A percentile compares a stretch with the other conserved stretches of the same genome.
Evolutionary conservation across 2,113 vertebrate genomes (phyloP).

Genomic region (Athene noctua): DNA sequence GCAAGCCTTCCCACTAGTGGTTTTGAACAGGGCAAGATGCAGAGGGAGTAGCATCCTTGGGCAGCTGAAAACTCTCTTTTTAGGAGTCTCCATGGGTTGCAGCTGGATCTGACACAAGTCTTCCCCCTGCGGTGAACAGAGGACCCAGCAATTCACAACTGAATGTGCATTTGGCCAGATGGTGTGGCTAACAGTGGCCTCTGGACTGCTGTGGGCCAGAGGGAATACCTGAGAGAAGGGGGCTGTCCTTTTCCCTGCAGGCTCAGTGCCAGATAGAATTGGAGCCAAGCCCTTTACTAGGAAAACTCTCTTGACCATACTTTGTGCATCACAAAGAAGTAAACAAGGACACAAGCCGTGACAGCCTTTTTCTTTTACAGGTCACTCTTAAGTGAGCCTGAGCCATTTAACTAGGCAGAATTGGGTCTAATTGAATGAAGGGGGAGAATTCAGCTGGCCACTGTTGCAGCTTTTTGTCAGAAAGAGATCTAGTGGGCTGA

Average conservation of each 20-base stretch:
- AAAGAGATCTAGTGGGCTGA: not conserved
- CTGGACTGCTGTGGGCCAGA: not conserved
- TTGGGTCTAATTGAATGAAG: not conserved
- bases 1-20: not conserved
- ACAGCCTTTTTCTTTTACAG: not conserved
- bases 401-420: not conserved
- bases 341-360: not conserved
- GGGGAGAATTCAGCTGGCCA: not conserved
- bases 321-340: not conserved
- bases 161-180: not conserved
- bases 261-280: not conserved
- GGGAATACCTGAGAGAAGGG: not conserved
- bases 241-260: not conserved
- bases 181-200: not conserved
- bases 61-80: not conserved
- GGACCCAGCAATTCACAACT: not conserved
- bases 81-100: not conserved
- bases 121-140: not conserved
- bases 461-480: not conserved
- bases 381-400: not conserved
- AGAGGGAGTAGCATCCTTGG: not conserved
- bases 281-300: not conserved
- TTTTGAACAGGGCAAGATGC: not conserved
- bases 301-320: not conserved
- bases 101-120: not conserved